These are phyloP conservation scores for Mastomys coucha DNA, from an alignment of 2,113 vertebrate genomes.

Conservation along the genomic window DNA sequence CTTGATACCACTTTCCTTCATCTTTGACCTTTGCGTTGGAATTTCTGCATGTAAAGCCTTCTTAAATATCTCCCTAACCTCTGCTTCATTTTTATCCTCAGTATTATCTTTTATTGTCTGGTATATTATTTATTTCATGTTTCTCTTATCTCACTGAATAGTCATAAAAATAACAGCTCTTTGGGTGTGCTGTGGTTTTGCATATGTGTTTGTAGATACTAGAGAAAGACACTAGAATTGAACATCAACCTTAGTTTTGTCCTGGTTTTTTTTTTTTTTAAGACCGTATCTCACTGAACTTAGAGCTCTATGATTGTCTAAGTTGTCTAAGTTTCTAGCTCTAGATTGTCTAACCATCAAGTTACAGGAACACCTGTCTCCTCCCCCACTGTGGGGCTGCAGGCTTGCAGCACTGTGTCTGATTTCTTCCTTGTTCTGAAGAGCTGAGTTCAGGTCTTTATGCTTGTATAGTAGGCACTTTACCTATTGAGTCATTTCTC, in stretches of 20 bases:
- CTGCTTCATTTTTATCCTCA: slow-evolving; percentile 30
- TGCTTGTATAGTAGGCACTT: neutral
- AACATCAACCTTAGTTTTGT: neutral
- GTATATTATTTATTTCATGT: neutral
- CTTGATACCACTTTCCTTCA: neutral
- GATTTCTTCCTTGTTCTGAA: too few species aligned
- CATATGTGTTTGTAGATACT: neutral
- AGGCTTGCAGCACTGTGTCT: neutral
- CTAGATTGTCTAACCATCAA: too few species aligned
- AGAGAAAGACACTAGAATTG: neutral
- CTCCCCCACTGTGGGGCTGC: too few species aligned
- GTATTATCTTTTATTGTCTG: neutral
- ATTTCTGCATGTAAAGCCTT: neutral
- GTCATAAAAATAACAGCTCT: neutral
- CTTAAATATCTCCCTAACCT: neutral
- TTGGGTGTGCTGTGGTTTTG: neutral
- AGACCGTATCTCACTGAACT: neutral
- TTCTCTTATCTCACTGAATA: neutral
- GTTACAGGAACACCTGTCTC: neutral
- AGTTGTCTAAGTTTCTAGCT: too few species aligned
- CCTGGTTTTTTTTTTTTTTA: neutral
- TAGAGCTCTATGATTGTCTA: neutral
- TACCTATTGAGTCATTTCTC: neutral
- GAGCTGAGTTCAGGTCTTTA: neutral
- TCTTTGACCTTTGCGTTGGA: neutral